Base-by-base conservation (phyloP, 2,888 invertebrate species). In the Dryobotodes eremita region DNA sequence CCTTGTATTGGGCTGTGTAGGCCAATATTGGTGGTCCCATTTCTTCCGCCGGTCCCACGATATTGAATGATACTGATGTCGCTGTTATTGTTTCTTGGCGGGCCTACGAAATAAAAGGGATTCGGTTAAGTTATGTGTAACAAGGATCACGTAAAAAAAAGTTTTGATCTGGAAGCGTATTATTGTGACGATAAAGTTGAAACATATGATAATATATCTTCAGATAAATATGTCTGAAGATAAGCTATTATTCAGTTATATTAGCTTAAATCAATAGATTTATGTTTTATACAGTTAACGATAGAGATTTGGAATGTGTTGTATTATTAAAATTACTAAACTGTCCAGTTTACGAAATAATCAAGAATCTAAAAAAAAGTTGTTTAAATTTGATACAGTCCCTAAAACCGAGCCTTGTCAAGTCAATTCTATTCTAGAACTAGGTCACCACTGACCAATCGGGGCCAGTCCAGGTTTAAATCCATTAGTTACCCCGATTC, bases 51-150 rank as follows among this genome's bases (percentile, higher is more conserved):
- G 99, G 99, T 0, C 98, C 98, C 5, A 98, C 96, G 72, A 99
- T 98, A 69, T 97, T 97, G 94, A 99, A 99, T 73, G 98, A 98
- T 66, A 99, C 98, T 15, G 98, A 98, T 8, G 99, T 99, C 0
- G 99, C 99, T 0, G 98, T 98, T 53, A 98, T 96, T 79, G 97
- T 97, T 79, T 97, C 97, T 89, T 98, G 97, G 87, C 97, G 97
- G 0, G 97, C 98, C 94, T 98, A 97, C 8, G 85, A 91, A 81
- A 72, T 77, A 81, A 75, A 81, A 79, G 26, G 50, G 55, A 76
- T 68, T 65, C 48, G 1, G n/a, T 74, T 66, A 71, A 77, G 46
- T 75, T 68, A 86, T 46, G 42, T 46, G 65, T 55, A 61, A 55
- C 66, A 76, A 76, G n/a, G 42, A 61, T 50, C 23, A 71, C 11